Evolutionary conservation across 2,113 vertebrate species (phyloP), one percentile per base, ranked within the genome.

Genomic region (Recurvirostra avosetta): DNA sequence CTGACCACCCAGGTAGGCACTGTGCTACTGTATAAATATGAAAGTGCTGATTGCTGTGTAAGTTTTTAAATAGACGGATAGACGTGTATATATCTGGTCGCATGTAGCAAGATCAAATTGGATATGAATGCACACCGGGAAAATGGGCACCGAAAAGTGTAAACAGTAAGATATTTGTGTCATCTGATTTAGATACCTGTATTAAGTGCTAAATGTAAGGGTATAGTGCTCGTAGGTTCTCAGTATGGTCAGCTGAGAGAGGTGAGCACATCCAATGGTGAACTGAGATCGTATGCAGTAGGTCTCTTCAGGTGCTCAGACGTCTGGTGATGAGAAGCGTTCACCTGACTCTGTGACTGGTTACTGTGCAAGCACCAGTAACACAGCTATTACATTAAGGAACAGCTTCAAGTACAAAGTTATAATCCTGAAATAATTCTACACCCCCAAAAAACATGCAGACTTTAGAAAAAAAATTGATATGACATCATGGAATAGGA

Each of bases 1-100:
- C 38, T 58, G 25, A 36, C 55, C 1, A 2, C 23, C 23, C 2
- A 1, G 1, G 41, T 91, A 29, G 2, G 2, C 12, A 25, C 9
- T 27, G 25, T 72, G 38, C 21, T 74, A 62, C 61, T 86, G 14
- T 36, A 21, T 49, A 66, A 72, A 58, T 47, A n/a, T 8, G 9
- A 38, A 92, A 66, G 32, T 58, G 25, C 38, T 73, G 68, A 68
- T 62, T 80, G 43, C 52, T 77, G 0, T 32, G 8, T 36, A 34
- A 27, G n/a, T 61, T 66, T 40, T 12, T 18, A 62, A 45, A 43
- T 34, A 84, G 30, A 21, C 23, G 49, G 36, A 52, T 9, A 47
- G 52, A 29, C 1, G 1, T 72, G 17, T 13, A 23, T 14, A 2
- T 47, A 45, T 8, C 0, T 43, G 49, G 45, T 82, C 47, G 61